Conservation (phyloP, 2,888 invertebrate genomes). For the Penaeus monodon region DNA sequence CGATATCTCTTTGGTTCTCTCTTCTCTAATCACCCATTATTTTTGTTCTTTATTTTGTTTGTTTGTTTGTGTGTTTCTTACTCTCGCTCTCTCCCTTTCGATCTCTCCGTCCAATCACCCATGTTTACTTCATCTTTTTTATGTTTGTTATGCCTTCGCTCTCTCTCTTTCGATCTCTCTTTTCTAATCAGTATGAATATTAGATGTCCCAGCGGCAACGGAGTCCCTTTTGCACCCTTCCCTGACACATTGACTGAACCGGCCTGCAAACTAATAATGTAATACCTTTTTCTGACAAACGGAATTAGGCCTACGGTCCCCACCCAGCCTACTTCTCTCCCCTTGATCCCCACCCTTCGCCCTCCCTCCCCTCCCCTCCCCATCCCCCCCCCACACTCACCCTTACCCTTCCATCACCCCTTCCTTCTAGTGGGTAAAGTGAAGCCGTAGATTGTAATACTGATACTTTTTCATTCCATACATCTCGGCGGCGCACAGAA, state of each 20-base stretch:
- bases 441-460: constrained; percentile 18
- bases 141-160: not conserved
- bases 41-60: no score
- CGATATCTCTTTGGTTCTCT: not conserved
- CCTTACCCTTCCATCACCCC: constrained; percentile 1
- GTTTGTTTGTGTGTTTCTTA: not conserved
- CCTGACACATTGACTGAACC: no score
- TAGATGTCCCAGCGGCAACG: no score
- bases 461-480: constrained; percentile 5
- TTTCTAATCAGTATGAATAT: no score
- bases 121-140: not conserved
- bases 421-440: not conserved
- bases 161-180: not conserved
- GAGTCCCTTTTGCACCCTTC: no score
- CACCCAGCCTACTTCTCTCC: not conserved
- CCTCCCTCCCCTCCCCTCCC: not conserved
- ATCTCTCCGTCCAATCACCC: constrained; percentile 28
- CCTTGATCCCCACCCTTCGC: not conserved
- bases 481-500: not conserved
- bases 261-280: no score
- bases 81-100: constrained; percentile 20
- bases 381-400: not conserved
- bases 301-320: not conserved
- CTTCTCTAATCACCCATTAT: not conserved
- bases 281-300: no score